A percentile compares a stretch with the other conserved stretches of the same genome.
Evolutionary conservation across 2,888 invertebrate genomes (phyloP).

Genomic region (Galerucella pusilla): DNA sequence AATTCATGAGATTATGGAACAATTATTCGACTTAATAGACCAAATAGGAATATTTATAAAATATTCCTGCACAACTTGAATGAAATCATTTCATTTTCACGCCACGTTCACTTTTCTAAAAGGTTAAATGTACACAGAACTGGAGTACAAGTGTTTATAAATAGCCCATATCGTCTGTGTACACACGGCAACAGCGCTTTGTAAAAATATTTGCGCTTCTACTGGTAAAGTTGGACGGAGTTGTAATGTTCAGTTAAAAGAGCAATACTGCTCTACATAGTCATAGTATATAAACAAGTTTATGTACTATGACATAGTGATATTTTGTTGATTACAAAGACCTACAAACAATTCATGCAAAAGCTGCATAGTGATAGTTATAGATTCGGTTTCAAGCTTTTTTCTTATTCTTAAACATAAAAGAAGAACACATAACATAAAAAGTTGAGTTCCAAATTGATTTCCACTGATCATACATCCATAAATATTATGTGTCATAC

Average conservation of each 20-base stretch:
- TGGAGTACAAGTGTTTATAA: constrained; percentile 9
- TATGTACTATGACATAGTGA: too few relatives aligned
- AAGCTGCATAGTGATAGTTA: too few relatives aligned
- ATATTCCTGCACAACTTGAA: background rate
- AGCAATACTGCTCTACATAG: background rate
- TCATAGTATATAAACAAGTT: too few relatives aligned
- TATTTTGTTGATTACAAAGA: too few relatives aligned
- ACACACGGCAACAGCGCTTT: constrained; percentile 6
- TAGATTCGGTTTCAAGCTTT: too few relatives aligned
- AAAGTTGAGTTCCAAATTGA: too few relatives aligned
- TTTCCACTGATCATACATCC: too few relatives aligned
- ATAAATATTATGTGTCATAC: too few relatives aligned
- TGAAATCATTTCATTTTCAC: constrained; percentile 1
- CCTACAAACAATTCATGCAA: too few relatives aligned
- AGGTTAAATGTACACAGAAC: constrained; percentile 11
- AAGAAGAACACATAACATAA: too few relatives aligned
- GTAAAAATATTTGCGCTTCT: constrained; percentile 7
- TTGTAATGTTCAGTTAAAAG: background rate
- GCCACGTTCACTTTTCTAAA: constrained; percentile 9
- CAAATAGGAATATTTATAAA: background rate
- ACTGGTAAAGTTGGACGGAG: background rate
- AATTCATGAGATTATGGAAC: too few relatives aligned
- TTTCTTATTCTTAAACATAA: too few relatives aligned
- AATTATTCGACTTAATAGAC: background rate
- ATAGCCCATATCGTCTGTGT: constrained; percentile 10